Evolutionary conservation across 2,113 vertebrate species (phyloP), one percentile per base, ranked within the genome.

Genomic region (Phainopepla nitens): DNA sequence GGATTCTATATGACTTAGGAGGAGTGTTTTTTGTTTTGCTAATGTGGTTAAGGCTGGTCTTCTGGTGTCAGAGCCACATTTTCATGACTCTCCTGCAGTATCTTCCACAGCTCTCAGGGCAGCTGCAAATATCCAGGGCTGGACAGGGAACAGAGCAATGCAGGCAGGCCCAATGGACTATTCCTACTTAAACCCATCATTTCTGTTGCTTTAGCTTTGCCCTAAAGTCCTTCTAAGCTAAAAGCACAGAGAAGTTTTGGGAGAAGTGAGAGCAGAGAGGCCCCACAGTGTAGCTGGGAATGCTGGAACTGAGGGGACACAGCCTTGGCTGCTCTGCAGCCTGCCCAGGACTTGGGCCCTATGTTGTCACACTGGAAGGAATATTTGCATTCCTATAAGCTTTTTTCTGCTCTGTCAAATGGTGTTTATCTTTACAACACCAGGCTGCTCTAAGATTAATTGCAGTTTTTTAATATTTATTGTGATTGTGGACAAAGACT

Each of bases 381-480:
- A 28, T 22, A 53, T 39, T 83, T 91, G 35, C 21, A 21, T 11
- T 72, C 47, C 31, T 49, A 2, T 20, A 24, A 57, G 47, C 17
- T 50, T 82, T 51, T 51, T 61, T 21, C 10, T 47, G 1, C 23
- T 51, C 42, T 62, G 31, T 21, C 27, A 69, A 45, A 54, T 15
- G 16, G 7, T 18, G 14, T 70, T 93, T 36, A 7, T 21, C 79
- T 76, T 57, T 75, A 75, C 35, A 60, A 66, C 57, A 89, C 65
- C 53, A 76, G 53, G 47, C 53, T 69, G 73, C 45, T 94, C 69
- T 85, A 75, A 94, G 91, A 87, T 81, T 90, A 96, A 97, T 95
- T 96, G 50, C 2, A 84, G 72, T 68, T 96, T 96, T 95, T 61
- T 89, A 92, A 41, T 36, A 94, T 95, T 97, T 97, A 86, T 62